These are phyloP conservation scores for Sebastes vulpes DNA, from an alignment of 2,797 vertebrate species.

Conservation along the genomic window DNA sequence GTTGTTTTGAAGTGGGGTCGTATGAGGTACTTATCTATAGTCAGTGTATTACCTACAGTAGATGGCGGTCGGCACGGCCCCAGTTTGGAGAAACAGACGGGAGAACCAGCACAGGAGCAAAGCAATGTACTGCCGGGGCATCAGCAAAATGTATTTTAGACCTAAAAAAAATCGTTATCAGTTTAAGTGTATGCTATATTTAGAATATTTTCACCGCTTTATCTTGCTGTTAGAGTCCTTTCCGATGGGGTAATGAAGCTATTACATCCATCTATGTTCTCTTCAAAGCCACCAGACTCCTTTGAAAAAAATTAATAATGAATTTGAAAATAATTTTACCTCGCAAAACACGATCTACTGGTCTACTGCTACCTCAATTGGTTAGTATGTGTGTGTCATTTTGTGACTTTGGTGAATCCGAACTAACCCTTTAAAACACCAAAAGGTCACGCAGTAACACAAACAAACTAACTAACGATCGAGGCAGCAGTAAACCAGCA, in stretches of 20 bases:
- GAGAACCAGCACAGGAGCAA: no score
- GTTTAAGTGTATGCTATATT: no score
- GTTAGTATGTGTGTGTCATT: background rate
- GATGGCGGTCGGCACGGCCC: no score
- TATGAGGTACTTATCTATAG: background rate
- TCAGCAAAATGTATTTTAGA: no score
- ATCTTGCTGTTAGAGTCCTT: no score
- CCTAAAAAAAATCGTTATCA: no score
- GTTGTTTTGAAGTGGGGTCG: background rate
- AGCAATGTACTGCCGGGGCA: no score
- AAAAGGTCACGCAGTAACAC: background rate
- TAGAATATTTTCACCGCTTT: no score
- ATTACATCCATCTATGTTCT: background rate
- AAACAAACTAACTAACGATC: background rate
- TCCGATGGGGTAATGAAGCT: background rate
- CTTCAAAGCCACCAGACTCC: background rate
- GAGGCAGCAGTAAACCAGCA: background rate
- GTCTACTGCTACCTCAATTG: background rate
- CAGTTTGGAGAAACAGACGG: no score
- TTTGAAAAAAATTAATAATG: background rate
- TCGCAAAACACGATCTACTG: rapidly evolving
- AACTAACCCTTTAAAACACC: background rate
- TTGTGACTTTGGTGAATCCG: background rate
- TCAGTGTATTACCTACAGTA: background rate
- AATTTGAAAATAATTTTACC: background rate